Base-by-base conservation (phyloP, 37 sponge, comb jelly and placozoan species). In the Hormiphora californensis region DNA sequence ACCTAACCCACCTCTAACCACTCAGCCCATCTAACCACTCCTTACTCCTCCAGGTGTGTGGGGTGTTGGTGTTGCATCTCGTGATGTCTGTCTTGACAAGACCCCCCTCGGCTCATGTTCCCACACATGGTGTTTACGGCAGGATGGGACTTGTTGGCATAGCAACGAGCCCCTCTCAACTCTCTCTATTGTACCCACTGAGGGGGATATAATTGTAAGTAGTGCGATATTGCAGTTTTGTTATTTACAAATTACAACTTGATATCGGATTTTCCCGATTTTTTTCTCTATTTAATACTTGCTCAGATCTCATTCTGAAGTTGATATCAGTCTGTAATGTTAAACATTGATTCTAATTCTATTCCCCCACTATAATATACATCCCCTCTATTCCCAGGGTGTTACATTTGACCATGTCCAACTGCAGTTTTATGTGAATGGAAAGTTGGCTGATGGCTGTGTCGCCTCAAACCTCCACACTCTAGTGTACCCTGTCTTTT, bases 351-450 rank as follows among this genome's bases (percentile, higher is more conserved):
- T n/a, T n/a, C n/a, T n/a, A n/a, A n/a, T n/a, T n/a, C n/a, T n/a
- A n/a, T n/a, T n/a, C n/a, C n/a, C n/a, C n/a, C n/a, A n/a, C n/a
- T n/a, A n/a, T n/a, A n/a, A n/a, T n/a, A n/a, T n/a, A n/a, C n/a
- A n/a, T n/a, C n/a, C n/a, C n/a, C n/a, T n/a, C n/a, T n/a, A n/a
- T 67, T 21, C 63, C 11, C 63, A 97, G 98, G 87, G 93, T 44
- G 63, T 90, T 35, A 93, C 92, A 22, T 97, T 94, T 85, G 94
- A 97, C 54, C 98, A 97, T 65, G 92, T 97, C 32, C 94, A 97
- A 39, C 90, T 97, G 34, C 94, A 94, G 51, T 91, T 97, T 85
- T 97, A 93, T 61, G 89, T 97, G 33, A 97, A 97, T 88, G 98
- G 98, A 30, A 92, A 97, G 86, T 93, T 92, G 0, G 54, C 93